Conservation (phyloP, 2,113 vertebrate species). For the Clinocottus analis region DNA sequence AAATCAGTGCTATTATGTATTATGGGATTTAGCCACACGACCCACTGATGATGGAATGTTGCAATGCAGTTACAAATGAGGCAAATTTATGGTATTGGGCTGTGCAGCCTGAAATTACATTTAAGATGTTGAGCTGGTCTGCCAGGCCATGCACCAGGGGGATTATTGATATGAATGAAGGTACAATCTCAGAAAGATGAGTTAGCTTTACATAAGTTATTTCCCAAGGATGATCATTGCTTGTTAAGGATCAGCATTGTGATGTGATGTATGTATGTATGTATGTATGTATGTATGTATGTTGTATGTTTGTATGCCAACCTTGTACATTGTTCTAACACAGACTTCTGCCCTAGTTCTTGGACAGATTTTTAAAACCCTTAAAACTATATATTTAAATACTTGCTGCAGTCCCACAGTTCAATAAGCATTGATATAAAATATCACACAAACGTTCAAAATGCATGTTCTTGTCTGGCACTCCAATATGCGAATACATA, state of each 20-base stretch:
- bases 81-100: neutral
- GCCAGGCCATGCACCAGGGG: neutral
- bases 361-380: neutral
- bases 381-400: neutral
- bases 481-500: neutral
- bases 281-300: no score
- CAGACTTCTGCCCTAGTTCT: no score
- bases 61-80: slow-evolving; percentile 22
- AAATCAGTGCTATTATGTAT: slow-evolving; percentile 35
- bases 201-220: slow-evolving; percentile 29
- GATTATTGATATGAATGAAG: slow-evolving; percentile 35
- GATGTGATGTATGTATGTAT: no score
- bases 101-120: slow-evolving; percentile 29
- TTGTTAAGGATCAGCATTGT: no score
- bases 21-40: slow-evolving; percentile 19
- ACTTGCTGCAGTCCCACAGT: neutral
- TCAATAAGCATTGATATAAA: neutral
- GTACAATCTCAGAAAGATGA: slow-evolving; percentile 25
- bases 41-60: slow-evolving; percentile 19
- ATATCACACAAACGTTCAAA: neutral
- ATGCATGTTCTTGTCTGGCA: neutral
- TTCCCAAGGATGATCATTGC: slow-evolving; percentile 16
- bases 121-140: slow-evolving; percentile 27
- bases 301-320: no score
- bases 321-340: no score